Conservation (phyloP, 2,888 invertebrate genomes). For the Lithophane socia region DNA sequence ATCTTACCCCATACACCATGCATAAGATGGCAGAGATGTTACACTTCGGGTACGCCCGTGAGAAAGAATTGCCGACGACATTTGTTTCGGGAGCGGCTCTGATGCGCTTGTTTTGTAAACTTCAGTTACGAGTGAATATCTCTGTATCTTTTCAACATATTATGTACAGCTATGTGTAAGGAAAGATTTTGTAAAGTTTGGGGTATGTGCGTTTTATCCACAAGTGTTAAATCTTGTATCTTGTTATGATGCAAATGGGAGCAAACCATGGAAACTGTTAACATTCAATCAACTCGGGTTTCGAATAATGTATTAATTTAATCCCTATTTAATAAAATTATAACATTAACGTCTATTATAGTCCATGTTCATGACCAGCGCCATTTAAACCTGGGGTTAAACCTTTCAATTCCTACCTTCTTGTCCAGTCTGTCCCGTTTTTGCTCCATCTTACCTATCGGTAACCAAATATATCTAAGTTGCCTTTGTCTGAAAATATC, state of each 20-base stretch:
- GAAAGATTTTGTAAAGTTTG: slow-evolving; percentile 23
- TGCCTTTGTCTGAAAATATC: too few relatives aligned
- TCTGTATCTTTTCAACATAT: slow-evolving; percentile 56
- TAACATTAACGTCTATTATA: not conserved
- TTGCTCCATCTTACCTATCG: too few relatives aligned
- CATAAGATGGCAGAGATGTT: slow-evolving; percentile 82
- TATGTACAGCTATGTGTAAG: slow-evolving; percentile 32
- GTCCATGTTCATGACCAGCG: too few relatives aligned
- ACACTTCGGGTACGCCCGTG: slow-evolving; percentile 80
- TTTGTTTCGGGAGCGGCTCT: slow-evolving; percentile 83
- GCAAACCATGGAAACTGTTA: not conserved
- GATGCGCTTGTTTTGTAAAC: slow-evolving; percentile 80
- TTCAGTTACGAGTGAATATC: slow-evolving; percentile 65
- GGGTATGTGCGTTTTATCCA: not conserved
- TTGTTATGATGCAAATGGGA: not conserved
- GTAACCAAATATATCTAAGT: too few relatives aligned
- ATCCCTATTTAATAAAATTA: not conserved
- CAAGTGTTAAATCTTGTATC: not conserved
- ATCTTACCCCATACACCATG: slow-evolving; percentile 64
- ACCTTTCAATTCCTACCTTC: too few relatives aligned
- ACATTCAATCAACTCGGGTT: too few relatives aligned
- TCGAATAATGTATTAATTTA: not conserved
- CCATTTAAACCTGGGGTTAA: too few relatives aligned
- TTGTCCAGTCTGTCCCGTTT: too few relatives aligned
- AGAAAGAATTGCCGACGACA: slow-evolving; percentile 85